Base-by-base conservation (phyloP, 2,888 invertebrate genomes). In the Mesochorus sp. region DNA sequence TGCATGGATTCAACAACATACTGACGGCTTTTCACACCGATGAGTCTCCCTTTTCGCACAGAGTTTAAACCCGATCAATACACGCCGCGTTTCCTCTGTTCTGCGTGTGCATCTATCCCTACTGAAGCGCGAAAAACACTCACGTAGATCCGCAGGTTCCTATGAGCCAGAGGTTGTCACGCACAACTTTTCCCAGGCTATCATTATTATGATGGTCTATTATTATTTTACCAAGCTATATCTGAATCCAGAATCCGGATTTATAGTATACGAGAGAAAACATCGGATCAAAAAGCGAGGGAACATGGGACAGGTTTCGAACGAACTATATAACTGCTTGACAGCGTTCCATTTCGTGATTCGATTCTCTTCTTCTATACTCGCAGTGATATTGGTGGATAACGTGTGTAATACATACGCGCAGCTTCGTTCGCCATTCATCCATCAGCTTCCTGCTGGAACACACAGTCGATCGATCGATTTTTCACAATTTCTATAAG, bases 41-140 rank as follows among this genome's bases (percentile, higher is more conserved):
- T 44, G 72, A 64, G 17, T 37, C 26, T 44, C 14, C 34, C 47
- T 64, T 57, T 64, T 49, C 55, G 47, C 47, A 28, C 24, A 14
- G 62, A 31, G 8, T 34, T 47, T n/a, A 64, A 55, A 57, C 42
- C 37, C 55, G 47, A 73, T 73, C 72, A 64, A 72, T 72, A 72
- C 44, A 12, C 21, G n/a, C 17, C 31, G 53, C 28, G 28, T 53
- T 31, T 14, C 31, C 3, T n/a, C 8, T 53, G 0, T 31, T 2
- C 10, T 6, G 53, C 21, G 10, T 3, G 47, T 21, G 47, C 17
- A 44, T 10, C 42, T n/a, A 39, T n/a, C n/a, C n/a, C n/a, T n/a
- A 12, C 39, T 12, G 12, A 4, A 0, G 12, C n/a, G 12, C 39
- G n/a, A 31, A n/a, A 24, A 28, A 31, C 3, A 17, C 14, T 24